Evolutionary conservation across 2,113 vertebrate species (phyloP).

Genomic region (Hippocampus mohnikei): DNA sequence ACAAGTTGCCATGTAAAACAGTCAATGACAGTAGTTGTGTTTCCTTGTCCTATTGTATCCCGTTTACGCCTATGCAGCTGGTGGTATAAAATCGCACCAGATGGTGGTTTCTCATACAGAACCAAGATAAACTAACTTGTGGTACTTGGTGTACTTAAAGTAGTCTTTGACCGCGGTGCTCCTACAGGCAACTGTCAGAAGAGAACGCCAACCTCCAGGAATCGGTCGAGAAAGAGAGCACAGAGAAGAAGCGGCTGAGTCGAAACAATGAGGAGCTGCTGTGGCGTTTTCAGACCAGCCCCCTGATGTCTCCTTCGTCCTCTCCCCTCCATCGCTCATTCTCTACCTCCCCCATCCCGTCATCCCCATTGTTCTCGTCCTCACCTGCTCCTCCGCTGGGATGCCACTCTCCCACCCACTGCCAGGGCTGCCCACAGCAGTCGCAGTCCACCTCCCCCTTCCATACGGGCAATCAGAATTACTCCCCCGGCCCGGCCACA

Average conservation of each 20-base stretch:
- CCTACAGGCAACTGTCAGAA: constrained; percentile 86
- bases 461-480: constrained; percentile 65
- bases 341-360: constrained; percentile 81
- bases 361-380: constrained; percentile 80
- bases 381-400: constrained; percentile 43
- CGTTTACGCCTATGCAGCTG: no score
- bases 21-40: no score
- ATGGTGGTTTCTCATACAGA: no score
- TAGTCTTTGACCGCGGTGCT: background rate
- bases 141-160: no score
- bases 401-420: constrained; percentile 77
- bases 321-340: constrained; percentile 83
- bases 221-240: constrained; percentile 87
- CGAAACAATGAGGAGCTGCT: constrained; percentile 94
- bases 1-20: no score
- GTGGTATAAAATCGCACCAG: no score
- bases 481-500: constrained; percentile 60
- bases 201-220: constrained; percentile 95
- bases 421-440: constrained; percentile 76
- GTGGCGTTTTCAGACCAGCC: constrained; percentile 95
- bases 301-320: constrained; percentile 80
- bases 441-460: constrained; percentile 77
- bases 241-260: constrained; percentile 93
- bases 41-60: no score
- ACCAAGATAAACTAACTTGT: no score